Evolutionary conservation across 2,888 invertebrate genomes (phyloP).

Genomic region (Drosophila kuntzei): DNA sequence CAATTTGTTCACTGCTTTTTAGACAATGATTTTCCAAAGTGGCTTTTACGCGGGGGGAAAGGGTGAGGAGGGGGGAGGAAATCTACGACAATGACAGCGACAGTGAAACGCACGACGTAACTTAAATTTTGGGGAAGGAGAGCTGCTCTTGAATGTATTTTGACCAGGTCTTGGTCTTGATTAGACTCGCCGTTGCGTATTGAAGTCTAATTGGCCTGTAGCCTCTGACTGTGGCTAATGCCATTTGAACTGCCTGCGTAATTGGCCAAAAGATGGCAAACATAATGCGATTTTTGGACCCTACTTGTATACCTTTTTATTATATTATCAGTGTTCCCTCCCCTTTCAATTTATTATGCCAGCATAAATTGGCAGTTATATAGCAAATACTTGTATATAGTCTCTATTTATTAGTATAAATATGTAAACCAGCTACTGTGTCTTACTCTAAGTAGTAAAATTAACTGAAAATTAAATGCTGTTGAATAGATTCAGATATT

Average conservation of each 20-base stretch:
- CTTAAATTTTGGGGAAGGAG: conserved; percentile 30
- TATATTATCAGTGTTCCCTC: conserved; percentile 19
- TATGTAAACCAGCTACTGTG: neutral
- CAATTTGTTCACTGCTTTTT: conserved; percentile 65
- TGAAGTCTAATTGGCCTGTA: conserved; percentile 53
- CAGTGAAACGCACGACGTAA: conserved; percentile 57
- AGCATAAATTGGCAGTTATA: conserved; percentile 8
- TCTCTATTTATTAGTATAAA: neutral
- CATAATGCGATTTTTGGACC: conserved; percentile 48
- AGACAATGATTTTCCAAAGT: conserved; percentile 75
- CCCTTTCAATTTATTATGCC: conserved; percentile 6
- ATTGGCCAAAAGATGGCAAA: conserved; percentile 67
- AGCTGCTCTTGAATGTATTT: conserved; percentile 38
- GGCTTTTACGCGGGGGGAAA: conserved; percentile 3
- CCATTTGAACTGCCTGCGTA: conserved; percentile 64
- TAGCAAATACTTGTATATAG: conserved; percentile 1
- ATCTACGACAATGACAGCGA: conserved; percentile 27
- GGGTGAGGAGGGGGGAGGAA: neutral
- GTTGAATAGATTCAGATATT: neutral
- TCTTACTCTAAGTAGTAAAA: neutral
- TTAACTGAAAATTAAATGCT: neutral
- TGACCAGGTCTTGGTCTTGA: conserved; percentile 50
- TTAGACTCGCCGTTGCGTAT: conserved; percentile 48
- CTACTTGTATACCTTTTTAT: conserved; percentile 21
- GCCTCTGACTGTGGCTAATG: conserved; percentile 61